Evolutionary conservation across 2,888 invertebrate species (phyloP).

Genomic region (Megastigmus dorsalis): DNA sequence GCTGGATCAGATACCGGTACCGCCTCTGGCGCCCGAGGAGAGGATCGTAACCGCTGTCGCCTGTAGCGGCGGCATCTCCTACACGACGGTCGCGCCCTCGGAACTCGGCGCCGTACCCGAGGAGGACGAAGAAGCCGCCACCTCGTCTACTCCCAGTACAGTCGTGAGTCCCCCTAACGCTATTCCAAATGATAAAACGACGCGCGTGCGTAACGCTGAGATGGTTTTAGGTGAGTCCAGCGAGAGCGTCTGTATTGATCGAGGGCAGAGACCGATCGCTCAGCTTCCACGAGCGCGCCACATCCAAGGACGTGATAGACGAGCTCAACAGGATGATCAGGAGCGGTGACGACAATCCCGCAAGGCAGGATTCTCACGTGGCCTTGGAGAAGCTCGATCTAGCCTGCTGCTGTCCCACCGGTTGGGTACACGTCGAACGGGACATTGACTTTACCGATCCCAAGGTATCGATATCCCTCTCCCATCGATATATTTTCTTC

Average conservation of each 20-base stretch:
- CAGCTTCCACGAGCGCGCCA: constrained; percentile 84
- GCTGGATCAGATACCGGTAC: constrained; percentile 71
- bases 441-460: constrained; percentile 87
- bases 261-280: constrained; percentile 76
- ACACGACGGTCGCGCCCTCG: constrained; percentile 65
- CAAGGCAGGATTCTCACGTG: constrained; percentile 64
- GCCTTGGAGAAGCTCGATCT: constrained; percentile 76
- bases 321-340: constrained; percentile 82
- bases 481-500: not conserved
- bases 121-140: constrained; percentile 79
- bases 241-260: constrained; percentile 66
- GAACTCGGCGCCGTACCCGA: constrained; percentile 79
- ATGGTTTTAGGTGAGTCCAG: constrained; percentile 69
- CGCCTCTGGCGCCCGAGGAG: constrained; percentile 74
- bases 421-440: constrained; percentile 87
- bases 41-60: constrained; percentile 64
- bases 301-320: constrained; percentile 86
- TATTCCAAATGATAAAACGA: too few relatives aligned
- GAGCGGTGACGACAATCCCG: constrained; percentile 76
- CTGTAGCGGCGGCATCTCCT: constrained; percentile 64
- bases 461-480: constrained; percentile 77
- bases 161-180: constrained; percentile 78
- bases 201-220: too few relatives aligned
- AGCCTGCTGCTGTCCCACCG: constrained; percentile 83
- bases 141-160: constrained; percentile 83